Conservation (phyloP, 2,797 vertebrate species). For the Sphenodon punctatus region DNA sequence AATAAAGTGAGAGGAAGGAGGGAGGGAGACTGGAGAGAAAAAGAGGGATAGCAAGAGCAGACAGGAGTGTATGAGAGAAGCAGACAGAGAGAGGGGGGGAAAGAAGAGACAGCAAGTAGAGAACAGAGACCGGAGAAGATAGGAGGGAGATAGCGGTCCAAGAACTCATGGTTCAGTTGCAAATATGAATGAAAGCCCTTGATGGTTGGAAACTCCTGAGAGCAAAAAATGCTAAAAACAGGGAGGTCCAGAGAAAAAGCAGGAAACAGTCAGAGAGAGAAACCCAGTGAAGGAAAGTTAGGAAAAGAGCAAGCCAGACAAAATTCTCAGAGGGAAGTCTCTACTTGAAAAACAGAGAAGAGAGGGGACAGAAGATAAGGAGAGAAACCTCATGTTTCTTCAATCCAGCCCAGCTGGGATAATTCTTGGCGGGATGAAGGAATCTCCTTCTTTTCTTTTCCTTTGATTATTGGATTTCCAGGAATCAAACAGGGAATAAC, state of each 20-base stretch:
- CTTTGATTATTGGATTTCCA: conserved; percentile 49
- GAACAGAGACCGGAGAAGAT: neutral
- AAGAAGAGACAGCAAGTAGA: neutral
- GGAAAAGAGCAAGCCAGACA: conserved; percentile 48
- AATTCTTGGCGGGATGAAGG: conserved; percentile 45
- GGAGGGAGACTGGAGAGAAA: conserved; percentile 28
- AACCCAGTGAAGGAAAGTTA: conserved; percentile 65
- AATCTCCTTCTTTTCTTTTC: conserved; percentile 12
- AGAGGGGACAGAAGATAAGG: conserved; percentile 3
- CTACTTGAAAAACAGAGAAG: conserved; percentile 17
- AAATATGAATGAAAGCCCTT: conserved; percentile 36
- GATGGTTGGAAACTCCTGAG: conserved; percentile 57
- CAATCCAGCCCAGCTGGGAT: neutral
- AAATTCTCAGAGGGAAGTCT: conserved; percentile 19
- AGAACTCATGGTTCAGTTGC: neutral
- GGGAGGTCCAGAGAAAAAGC: conserved; percentile 40
- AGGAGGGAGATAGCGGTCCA: conserved; percentile 40
- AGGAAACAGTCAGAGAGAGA: conserved; percentile 44
- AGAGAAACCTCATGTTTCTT: conserved; percentile 15
- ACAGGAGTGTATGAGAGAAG: conserved; percentile 10
- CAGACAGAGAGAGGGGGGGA: neutral
- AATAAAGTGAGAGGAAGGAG: conserved; percentile 27
- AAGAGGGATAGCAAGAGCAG: conserved; percentile 6
- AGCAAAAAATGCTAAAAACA: conserved; percentile 53
- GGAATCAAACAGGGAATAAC: conserved; percentile 49